Evolutionary conservation across 1,140 invertebrate species (phyloP), one percentile per base, ranked within the genome.

Genomic region (Popillia japonica): DNA sequence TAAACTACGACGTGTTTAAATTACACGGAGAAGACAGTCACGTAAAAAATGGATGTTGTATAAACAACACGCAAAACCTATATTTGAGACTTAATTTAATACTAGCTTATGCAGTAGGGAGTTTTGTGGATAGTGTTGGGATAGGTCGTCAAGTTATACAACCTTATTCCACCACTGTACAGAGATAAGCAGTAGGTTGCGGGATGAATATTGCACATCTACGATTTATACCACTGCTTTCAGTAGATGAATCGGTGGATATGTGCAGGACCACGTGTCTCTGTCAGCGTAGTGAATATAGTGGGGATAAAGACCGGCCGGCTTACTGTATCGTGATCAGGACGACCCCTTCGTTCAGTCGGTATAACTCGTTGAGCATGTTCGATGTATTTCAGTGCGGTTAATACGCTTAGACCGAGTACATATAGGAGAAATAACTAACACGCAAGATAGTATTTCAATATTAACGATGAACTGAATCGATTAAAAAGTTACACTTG

Each of bases 281-380:
- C 23, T 23, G 22, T 10, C 61, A 22, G n/a, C 17, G 17, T 17
- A 55, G 17, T 6, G 14, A 22, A 14, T 14, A 14, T 68, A 14
- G 61, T 68, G 61, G 61, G 61, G 61, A 8, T 68, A 27, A 3
- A 68, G 61, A 68, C 61, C 61, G 61, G 61, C 61, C 61, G 61
- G 61, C 59, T 61, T 17, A 61, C 4, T 27, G 22, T 34, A 22
- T 22, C 22, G 20, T 22, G n/a, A 17, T 8, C 17, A 61, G 20
- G n/a, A 22, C 61, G 27, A 34, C 61, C 61, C 61, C 14, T 68
- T 68, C 61, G 61, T 34, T 11, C 11, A 34, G 20, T 27, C 61
- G 11, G 61, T 68, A 34, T 68, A 27, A 27, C 61, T 68, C 61
- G 20, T 22, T 27, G 61, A 22, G 2, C 22, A 22, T 14, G 61